A percentile compares a stretch with the other conserved stretches of the same genome.
Conservation (phyloP, 1,140 invertebrate genomes). For the Sycophaga agraensis region DNA sequence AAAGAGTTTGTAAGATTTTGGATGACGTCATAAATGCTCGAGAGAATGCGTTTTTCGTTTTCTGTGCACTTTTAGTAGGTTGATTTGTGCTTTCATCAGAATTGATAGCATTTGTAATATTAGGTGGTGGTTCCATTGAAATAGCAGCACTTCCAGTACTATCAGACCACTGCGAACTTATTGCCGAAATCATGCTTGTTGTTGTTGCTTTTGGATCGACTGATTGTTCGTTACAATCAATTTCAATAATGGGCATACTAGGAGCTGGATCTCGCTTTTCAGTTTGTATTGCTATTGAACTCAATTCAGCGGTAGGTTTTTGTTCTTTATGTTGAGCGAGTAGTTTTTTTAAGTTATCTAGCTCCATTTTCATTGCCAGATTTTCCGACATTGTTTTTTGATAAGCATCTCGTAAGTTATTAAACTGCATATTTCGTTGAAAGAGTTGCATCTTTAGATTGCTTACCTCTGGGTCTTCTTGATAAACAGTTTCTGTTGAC, state of each 20-base stretch:
- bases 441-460: conserved; percentile 32
- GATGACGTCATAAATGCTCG: conserved; percentile 50
- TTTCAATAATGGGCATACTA: conserved; percentile 1
- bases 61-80: conserved; percentile 14
- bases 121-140: conserved; percentile 43
- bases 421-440: conserved; percentile 34
- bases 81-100: conserved; percentile 39
- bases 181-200: conserved; percentile 35
- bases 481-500: conserved; percentile 16
- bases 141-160: conserved; percentile 37
- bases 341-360: conserved; percentile 38
- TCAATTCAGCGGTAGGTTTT: neutral
- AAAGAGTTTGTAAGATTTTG: conserved; percentile 51
- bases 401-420: conserved; percentile 37
- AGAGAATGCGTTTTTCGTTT: conserved; percentile 35
- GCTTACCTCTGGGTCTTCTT: conserved; percentile 26
- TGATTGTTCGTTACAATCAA: conserved; percentile 2
- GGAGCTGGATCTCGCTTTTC: neutral
- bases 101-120: conserved; percentile 36
- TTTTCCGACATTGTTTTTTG: conserved; percentile 43
- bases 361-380: conserved; percentile 40
- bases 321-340: conserved; percentile 34
- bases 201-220: conserved; percentile 13
- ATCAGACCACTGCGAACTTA: conserved; percentile 51
- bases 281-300: conserved; percentile 27